A percentile compares a stretch with the other conserved stretches of the same genome.
Evolutionary conservation across 2,888 invertebrate genomes (phyloP).

Genomic region (Limnephilus marmoratus): DNA sequence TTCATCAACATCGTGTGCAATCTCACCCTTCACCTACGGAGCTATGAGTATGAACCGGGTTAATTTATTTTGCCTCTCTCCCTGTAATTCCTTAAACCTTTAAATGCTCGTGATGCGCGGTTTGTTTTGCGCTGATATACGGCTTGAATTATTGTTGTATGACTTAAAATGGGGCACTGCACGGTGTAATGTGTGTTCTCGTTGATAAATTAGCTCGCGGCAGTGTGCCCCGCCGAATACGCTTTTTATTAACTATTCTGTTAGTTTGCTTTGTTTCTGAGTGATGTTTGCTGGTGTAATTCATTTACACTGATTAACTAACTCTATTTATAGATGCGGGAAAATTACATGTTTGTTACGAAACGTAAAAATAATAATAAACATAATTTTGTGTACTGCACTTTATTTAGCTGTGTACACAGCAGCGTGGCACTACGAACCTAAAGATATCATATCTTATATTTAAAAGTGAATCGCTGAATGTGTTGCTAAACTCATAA

Average conservation of each 20-base stretch:
- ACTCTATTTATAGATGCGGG: neutral
- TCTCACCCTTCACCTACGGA: slow-evolving; percentile 41
- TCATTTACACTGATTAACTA: neutral
- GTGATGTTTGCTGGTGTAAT: neutral
- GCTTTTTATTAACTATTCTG: neutral
- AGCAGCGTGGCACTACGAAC: no score
- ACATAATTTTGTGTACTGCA: neutral
- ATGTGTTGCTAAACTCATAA: no score
- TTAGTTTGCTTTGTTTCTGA: neutral
- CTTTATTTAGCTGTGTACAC: no score
- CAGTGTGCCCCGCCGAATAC: neutral
- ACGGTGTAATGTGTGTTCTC: slow-evolving; percentile 18
- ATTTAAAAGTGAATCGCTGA: no score
- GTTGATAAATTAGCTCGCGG: neutral
- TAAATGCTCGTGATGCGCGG: slow-evolving; percentile 39
- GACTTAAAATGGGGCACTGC: slow-evolving; percentile 33
- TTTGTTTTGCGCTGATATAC: slow-evolving; percentile 41
- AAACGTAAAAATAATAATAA: neutral
- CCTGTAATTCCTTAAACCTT: slow-evolving; percentile 44
- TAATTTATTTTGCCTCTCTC: slow-evolving; percentile 37
- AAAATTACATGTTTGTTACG: neutral
- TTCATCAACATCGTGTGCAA: slow-evolving; percentile 48
- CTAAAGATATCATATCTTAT: no score
- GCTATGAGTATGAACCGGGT: slow-evolving; percentile 30
- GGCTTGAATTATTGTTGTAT: slow-evolving; percentile 33